These are phyloP conservation scores for Chrysodeixis includens DNA, from an alignment of 2,888 invertebrate genomes.

Conservation along the genomic window DNA sequence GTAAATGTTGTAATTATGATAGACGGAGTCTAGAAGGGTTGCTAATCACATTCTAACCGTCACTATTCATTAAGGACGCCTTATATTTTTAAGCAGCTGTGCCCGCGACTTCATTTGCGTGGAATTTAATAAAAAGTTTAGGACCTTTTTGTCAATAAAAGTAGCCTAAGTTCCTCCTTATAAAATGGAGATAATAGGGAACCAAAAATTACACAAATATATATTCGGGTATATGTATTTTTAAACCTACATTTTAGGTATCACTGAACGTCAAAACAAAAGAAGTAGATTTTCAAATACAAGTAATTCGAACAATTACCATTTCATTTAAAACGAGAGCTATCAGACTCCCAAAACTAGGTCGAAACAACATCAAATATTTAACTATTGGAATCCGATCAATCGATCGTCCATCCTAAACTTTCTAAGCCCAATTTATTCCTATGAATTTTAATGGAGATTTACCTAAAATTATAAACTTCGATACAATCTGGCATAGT, in stretches of 20 bases:
- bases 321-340: neutral
- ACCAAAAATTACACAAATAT: too few relatives aligned
- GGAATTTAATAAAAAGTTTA: too few relatives aligned
- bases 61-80: slow-evolving; percentile 52
- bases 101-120: neutral
- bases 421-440: neutral
- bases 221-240: too few relatives aligned
- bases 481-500: slow-evolving; percentile 34
- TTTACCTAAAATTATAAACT: slow-evolving; percentile 22
- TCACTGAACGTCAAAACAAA: too few relatives aligned
- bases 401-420: neutral
- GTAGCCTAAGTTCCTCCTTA: too few relatives aligned
- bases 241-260: too few relatives aligned
- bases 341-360: neutral
- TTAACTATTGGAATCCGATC: neutral
- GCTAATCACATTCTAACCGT: slow-evolving; percentile 74
- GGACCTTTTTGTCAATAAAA: too few relatives aligned
- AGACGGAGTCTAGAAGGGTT: slow-evolving; percentile 75
- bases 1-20: slow-evolving; percentile 79
- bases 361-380: neutral
- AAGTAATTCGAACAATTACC: too few relatives aligned
- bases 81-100: slow-evolving; percentile 38
- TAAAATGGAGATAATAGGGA: too few relatives aligned
- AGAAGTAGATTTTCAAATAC: too few relatives aligned
- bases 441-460: neutral